Base-by-base conservation (phyloP, 2,888 invertebrate genomes). In the Tetheella fluctuosa region DNA sequence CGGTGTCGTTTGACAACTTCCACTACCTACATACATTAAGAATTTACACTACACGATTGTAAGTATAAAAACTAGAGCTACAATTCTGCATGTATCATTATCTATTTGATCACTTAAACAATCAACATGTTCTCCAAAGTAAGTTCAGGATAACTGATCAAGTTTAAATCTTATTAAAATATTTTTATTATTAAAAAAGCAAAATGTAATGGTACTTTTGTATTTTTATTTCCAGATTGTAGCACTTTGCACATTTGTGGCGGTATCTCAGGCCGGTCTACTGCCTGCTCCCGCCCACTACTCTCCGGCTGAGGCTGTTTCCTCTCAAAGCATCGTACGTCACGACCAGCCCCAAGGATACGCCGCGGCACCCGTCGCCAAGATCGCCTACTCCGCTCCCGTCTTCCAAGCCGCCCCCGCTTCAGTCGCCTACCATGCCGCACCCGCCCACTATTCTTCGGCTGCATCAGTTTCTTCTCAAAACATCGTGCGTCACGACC, bases 41-140 rank as follows among this genome's bases (percentile, higher is more conserved):
- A 61, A 64, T 61, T 64, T 64, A 70, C 64, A 68, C 70, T 66
- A 64, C 64, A 15, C 30, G 34, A 30, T 28, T 52, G 34, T 34
- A 34, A 71, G 73, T 85, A 85, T 85, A 85, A 76, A 82, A 83
- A 83, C 75, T 68, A 73, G 67, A 69, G 62, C 70, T 71, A 62
- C 65, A 60, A 65, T 56, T 65, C 64, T 60, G 64, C 58, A 67
- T 64, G 63, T 65, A 85, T 80, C 84, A 84, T 76, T 79, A 69
- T 68, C 62, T 60, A 68, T 67, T 68, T 67, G 69, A 73, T 70
- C 71, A 70, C 69, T 70, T 67, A 70, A 72, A 71, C 59, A 73
- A 72, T 65, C 74, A 83, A 76, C 65, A 85, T 85, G 85, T 80
- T 79, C 76, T 80, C 77, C 62, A 85, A 83, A 81, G 85, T 85